phyloP scores from a whole-genome alignment of 2,113 vertebrate species.

The Pterocles burchelli region DNA sequence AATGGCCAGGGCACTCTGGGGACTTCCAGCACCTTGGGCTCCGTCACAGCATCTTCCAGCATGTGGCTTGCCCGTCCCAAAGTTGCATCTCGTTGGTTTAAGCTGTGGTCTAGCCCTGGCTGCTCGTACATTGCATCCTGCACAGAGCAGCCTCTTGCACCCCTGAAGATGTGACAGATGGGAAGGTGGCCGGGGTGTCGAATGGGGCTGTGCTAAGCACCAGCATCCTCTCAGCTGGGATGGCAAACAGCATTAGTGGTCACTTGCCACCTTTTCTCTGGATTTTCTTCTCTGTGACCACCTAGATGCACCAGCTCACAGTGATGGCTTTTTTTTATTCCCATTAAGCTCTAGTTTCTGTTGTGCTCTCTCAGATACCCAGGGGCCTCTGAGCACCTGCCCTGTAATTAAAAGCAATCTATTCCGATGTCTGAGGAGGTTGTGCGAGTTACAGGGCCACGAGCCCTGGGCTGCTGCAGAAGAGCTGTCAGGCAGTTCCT shows the following conservation, averaged over 20 bases:
- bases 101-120: neutral
- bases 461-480: neutral
- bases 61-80: neutral
- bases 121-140: accelerated
- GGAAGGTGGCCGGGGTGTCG: neutral
- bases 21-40: neutral
- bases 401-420: conserved; percentile 46
- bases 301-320: neutral
- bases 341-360: neutral
- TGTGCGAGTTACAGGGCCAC: neutral
- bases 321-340: neutral
- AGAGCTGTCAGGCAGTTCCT: conserved; percentile 46
- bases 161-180: too few relatives aligned
- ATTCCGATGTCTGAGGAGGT: neutral
- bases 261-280: neutral
- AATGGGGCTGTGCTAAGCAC: neutral
- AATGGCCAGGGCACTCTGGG: neutral
- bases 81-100: accelerated
- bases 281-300: neutral
- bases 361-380: neutral
- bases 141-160: neutral
- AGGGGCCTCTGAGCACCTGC: neutral
- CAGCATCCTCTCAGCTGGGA: neutral
- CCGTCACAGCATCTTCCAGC: neutral
- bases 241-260: accelerated